These are phyloP conservation scores for Parambassis ranga DNA, from an alignment of 2,797 vertebrate genomes.

Conservation along the genomic window DNA sequence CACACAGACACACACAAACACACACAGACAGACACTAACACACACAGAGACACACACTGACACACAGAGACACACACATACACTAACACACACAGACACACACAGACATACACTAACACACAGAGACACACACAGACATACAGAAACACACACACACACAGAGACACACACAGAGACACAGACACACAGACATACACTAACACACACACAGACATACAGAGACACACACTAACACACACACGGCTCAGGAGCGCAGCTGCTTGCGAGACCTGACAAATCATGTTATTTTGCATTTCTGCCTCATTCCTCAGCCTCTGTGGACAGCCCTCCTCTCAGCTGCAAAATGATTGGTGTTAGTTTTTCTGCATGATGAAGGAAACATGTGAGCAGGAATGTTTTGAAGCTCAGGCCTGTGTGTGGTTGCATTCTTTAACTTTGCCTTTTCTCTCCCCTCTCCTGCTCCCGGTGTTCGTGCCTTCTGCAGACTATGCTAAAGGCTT, in stretches of 20 bases:
- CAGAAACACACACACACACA: no score
- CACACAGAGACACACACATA: no score
- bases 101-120: no score
- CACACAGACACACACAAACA: background rate
- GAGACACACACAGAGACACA: no score
- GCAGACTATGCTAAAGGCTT: constrained; percentile 83
- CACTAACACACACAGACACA: no score
- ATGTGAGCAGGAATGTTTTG: no score
- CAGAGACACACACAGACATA: no score
- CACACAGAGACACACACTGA: no score
- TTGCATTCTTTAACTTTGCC: background rate
- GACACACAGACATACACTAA: background rate
- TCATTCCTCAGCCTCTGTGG: constrained; percentile 20
- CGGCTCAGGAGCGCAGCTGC: background rate
- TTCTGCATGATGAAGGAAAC: no score
- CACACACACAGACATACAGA: background rate
- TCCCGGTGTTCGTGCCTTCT: background rate
- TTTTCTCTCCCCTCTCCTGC: no score
- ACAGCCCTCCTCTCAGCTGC: background rate
- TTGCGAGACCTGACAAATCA: constrained; percentile 13
- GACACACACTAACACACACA: background rate
- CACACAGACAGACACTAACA: background rate
- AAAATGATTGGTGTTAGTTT: no score
- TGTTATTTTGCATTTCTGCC: constrained; percentile 9
- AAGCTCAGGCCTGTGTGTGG: background rate